Conservation (phyloP, 1,140 invertebrate species). For the Radopholus similis region DNA sequence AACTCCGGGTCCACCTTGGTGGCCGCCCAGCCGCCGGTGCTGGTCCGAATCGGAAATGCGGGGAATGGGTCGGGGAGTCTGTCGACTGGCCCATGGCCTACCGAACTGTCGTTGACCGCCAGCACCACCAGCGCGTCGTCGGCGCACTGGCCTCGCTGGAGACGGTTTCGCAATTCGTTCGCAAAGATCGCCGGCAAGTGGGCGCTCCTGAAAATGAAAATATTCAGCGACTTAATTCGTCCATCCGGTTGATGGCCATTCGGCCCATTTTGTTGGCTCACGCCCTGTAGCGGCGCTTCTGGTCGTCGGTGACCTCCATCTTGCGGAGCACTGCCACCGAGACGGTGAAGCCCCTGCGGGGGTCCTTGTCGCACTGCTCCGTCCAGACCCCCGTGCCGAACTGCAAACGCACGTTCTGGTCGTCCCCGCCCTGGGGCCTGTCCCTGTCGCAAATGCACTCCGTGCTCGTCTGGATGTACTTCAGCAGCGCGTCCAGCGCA, state of each 20-base stretch:
- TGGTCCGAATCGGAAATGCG: constrained; percentile 1
- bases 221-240: background rate
- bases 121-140: constrained; percentile 8
- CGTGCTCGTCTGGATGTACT: background rate
- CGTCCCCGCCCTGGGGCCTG: background rate
- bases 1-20: constrained; percentile 3
- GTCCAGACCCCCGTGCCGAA: background rate
- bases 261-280: background rate
- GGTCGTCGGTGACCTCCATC: background rate
- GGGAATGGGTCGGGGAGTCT: background rate
- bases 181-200: constrained; percentile 9
- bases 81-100: background rate
- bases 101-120: constrained; percentile 13
- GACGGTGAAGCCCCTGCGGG: background rate
- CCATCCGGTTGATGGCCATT: too few species aligned
- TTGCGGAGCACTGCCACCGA: background rate
- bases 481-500: background rate
- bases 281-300: background rate
- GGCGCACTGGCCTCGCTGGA: constrained; percentile 1
- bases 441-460: constrained; percentile 5
- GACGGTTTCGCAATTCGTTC: constrained; percentile 1
- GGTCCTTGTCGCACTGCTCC: background rate
- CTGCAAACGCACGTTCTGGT: background rate
- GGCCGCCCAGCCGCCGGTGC: background rate
- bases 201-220: background rate